A percentile compares a stretch with the other conserved stretches of the same genome.
These are phyloP conservation scores for Eumacrocentrus americanus DNA, from an alignment of 2,888 invertebrate species.

Conservation along the genomic window DNA sequence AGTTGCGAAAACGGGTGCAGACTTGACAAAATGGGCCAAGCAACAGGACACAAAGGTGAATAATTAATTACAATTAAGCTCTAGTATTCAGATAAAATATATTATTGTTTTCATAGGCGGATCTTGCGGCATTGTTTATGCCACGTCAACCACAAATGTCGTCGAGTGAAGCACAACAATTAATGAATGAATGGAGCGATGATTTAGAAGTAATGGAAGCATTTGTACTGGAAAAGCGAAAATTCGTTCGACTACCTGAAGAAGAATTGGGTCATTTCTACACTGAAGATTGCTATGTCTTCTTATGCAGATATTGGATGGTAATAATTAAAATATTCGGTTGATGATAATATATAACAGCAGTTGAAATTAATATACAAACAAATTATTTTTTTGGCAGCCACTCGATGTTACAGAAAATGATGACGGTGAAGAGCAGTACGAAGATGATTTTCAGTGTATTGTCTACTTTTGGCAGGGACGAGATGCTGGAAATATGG, in stretches of 20 bases:
- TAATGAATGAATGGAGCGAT: constrained; percentile 97
- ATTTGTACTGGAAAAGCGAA: constrained; percentile 94
- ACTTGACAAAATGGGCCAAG: constrained; percentile 89
- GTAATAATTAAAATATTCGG: constrained; percentile 47
- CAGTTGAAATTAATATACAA: too few relatives aligned
- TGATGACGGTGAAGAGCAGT: constrained; percentile 63
- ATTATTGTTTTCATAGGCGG: constrained; percentile 67
- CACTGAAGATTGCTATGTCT: constrained; percentile 96
- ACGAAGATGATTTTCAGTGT: constrained; percentile 82
- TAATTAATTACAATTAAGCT: constrained; percentile 21
- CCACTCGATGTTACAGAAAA: constrained; percentile 63
- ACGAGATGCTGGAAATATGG: constrained; percentile 96
- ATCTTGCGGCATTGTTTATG: constrained; percentile 93
- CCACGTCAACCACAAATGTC: constrained; percentile 92
- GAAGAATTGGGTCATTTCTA: constrained; percentile 92
- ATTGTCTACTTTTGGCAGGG: constrained; percentile 99
- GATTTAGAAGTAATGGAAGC: constrained; percentile 98
- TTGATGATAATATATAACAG: too few relatives aligned
- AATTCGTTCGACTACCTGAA: constrained; percentile 96
- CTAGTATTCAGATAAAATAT: background rate
- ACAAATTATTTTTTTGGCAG: constrained; percentile 36
- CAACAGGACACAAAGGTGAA: constrained; percentile 82
- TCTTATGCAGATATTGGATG: constrained; percentile 94
- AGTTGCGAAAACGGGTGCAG: constrained; percentile 94
- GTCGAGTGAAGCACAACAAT: constrained; percentile 79